phyloP scores from a whole-genome alignment of 2,113 vertebrate species.

The Vombatus ursinus region DNA sequence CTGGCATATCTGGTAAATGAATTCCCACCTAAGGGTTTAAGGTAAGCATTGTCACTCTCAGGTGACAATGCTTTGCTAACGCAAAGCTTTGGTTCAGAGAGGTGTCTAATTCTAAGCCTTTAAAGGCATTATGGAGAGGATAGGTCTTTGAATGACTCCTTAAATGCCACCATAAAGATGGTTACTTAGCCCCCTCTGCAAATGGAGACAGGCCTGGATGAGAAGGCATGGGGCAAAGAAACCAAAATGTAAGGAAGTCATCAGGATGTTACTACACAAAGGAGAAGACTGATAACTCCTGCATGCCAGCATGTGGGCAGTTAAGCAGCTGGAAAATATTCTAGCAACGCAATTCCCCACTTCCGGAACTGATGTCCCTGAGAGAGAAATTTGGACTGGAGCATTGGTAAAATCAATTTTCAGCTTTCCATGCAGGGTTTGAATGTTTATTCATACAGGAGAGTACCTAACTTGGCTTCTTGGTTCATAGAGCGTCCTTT shows the following conservation, averaged over 20 bases:
- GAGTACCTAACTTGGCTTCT: background rate
- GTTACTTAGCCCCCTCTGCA: background rate
- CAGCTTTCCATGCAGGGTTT: constrained; percentile 1
- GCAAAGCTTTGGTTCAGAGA: background rate
- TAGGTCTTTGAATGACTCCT: background rate
- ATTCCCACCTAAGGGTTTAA: background rate
- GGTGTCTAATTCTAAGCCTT: background rate
- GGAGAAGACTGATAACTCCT: background rate
- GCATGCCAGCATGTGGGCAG: background rate
- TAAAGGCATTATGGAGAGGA: background rate
- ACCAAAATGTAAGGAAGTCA: constrained; percentile 32
- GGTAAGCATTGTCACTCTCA: background rate
- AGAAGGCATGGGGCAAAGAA: background rate
- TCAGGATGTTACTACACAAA: background rate
- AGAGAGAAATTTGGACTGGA: background rate
- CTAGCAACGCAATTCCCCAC: constrained; percentile 7
- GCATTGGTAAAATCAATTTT: background rate
- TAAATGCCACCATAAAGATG: background rate
- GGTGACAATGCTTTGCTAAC: too few species aligned
- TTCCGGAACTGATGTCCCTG: background rate
- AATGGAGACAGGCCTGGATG: background rate
- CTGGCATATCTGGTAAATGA: background rate
- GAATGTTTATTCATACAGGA: background rate
- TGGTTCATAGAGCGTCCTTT: constrained; percentile 19
- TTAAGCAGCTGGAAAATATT: constrained; percentile 20